Evolutionary conservation across 2,888 invertebrate genomes (phyloP).

Genomic region (Sphaerophoria rueppellii): DNA sequence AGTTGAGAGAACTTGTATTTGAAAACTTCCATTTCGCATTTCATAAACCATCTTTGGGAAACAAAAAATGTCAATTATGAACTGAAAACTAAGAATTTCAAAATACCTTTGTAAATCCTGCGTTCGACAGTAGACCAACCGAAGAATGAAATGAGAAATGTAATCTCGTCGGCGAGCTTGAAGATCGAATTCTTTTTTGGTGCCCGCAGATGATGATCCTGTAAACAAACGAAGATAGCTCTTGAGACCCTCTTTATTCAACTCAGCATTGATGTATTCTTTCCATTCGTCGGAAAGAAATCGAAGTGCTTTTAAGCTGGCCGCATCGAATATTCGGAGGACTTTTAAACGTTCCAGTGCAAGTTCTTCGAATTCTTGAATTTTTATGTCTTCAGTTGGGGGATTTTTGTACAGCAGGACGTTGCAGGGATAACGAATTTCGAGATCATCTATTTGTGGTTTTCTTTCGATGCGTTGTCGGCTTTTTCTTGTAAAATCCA

Average conservation of each 20-base stretch:
- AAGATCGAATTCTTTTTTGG: slow-evolving; percentile 84
- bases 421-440: slow-evolving; percentile 87
- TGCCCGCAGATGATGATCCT: slow-evolving; percentile 76
- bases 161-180: slow-evolving; percentile 90
- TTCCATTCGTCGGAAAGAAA: slow-evolving; percentile 87
- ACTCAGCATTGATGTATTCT: slow-evolving; percentile 85
- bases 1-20: slow-evolving; percentile 89
- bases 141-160: slow-evolving; percentile 95
- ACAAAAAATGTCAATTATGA: not conserved
- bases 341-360: slow-evolving; percentile 92
- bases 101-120: slow-evolving; percentile 87
- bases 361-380: slow-evolving; percentile 93
- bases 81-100: slow-evolving; percentile 10
- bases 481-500: slow-evolving; percentile 78
- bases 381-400: slow-evolving; percentile 88
- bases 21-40: slow-evolving; percentile 95
- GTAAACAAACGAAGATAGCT: slow-evolving; percentile 86
- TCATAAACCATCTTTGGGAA: slow-evolving; percentile 89
- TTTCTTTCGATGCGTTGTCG: slow-evolving; percentile 76
- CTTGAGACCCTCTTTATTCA: slow-evolving; percentile 87
- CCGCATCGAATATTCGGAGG: slow-evolving; percentile 89
- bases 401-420: slow-evolving; percentile 90
- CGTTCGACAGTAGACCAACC: slow-evolving; percentile 94
- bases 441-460: slow-evolving; percentile 82
- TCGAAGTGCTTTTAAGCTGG: slow-evolving; percentile 86